phyloP scores from a whole-genome alignment of 2,797 vertebrate genomes.

The Periophthalmus magnuspinnatus region DNA sequence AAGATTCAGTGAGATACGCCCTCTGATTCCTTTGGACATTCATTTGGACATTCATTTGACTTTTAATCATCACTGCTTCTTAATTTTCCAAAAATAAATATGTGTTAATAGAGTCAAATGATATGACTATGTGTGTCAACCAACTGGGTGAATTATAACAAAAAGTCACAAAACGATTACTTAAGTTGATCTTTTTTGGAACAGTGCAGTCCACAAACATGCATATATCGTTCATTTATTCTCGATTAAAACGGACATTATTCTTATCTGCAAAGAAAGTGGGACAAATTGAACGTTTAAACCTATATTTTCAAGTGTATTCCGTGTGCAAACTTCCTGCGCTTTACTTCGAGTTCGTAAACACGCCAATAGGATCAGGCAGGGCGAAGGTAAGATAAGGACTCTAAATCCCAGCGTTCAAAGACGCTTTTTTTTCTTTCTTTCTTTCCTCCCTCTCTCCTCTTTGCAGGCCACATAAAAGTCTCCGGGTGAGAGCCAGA shows the following conservation, averaged over 20 bases:
- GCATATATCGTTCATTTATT: not conserved
- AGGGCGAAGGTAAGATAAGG: conserved; percentile 13
- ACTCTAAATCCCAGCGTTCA: not conserved
- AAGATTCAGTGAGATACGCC: no score
- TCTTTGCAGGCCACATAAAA: conserved; percentile 53
- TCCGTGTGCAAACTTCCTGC: not conserved
- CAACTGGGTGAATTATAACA: no score
- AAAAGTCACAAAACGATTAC: no score
- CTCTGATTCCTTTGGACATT: no score
- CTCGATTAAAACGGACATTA: not conserved
- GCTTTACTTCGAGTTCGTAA: not conserved
- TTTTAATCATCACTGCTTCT: not conserved
- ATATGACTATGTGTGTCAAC: not conserved
- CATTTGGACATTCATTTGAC: not conserved
- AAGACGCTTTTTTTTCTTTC: conserved; percentile 5
- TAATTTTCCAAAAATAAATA: not conserved
- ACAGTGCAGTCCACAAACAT: not conserved
- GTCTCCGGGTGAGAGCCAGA: conserved; percentile 54
- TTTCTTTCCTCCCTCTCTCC: not conserved
- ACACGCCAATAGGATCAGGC: not conserved
- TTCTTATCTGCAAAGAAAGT: not conserved
- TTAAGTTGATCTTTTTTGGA: not conserved
- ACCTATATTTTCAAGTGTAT: not conserved
- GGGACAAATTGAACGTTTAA: not conserved
- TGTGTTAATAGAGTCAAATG: not conserved